Evolutionary conservation across 1,140 invertebrate species (phyloP), one percentile per base, ranked within the genome.

Genomic region (Battus philenor): DNA sequence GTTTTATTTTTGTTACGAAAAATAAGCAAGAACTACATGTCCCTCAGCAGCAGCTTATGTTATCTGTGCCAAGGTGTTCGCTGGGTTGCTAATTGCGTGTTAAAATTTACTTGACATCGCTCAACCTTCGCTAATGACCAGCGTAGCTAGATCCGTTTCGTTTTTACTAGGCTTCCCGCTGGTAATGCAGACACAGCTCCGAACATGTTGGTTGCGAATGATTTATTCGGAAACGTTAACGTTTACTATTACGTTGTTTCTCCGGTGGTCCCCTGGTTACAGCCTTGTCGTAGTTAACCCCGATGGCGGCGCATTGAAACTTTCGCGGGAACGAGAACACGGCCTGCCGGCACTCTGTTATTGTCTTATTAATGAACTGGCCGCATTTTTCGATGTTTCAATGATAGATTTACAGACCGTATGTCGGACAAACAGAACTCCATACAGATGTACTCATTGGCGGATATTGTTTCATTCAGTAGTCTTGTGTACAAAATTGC

Each of bases 91-190:
- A 81, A 81, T 83, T 77, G 73, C 76, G 73, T 83, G 75, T 76
- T 79, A 81, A 78, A 84, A 72, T 81, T 84, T 69, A 81, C 75
- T 73, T 73, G 75, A 79, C 77, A 69, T 75, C 72, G 61, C 54
- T 72, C 64, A 80, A 73, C 79, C 74, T 80, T 80, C 70, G 50
- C 48, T 50, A 44, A 45, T 48, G 55, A 56, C 63, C 67, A 47
- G 38, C 49, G 34, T 59, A 54, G 9, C 30, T 41, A 26, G 63
- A 67, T 31, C 60, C 53, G 30, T 13, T 30, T 27, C 44, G 34
- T 41, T 26, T 26, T 22, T 31, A 36, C 45, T 17, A 32, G 30
- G 18, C 24, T 13, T 26, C 39, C n/a, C 16, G 16, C 20, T 26
- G 6, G 56, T 54, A 56, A 62, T 59, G 41, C 46, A 33, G 7